These are phyloP conservation scores for Nephrotoma appendiculata DNA, from an alignment of 2,888 invertebrate genomes.

Conservation along the genomic window DNA sequence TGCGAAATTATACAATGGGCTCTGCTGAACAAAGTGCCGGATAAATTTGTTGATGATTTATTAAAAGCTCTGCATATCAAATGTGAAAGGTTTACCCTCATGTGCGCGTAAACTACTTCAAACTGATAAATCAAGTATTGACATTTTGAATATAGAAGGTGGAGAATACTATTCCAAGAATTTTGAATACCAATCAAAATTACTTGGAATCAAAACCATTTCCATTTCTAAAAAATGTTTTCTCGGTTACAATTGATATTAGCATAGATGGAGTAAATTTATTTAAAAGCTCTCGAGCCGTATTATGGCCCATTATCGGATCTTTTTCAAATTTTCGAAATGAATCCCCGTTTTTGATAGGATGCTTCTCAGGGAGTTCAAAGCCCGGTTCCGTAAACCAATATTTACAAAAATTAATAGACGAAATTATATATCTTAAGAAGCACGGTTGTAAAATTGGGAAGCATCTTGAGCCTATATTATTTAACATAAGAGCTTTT, in stretches of 20 bases:
- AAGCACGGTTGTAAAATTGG: too few relatives aligned
- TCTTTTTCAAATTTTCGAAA: background rate
- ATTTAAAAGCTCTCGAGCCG: conserved; percentile 1
- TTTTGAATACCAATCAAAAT: too few relatives aligned
- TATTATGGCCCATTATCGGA: background rate
- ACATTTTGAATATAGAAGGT: too few relatives aligned
- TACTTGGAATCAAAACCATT: too few relatives aligned
- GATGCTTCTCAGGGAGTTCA: too few relatives aligned
- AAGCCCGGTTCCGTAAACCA: background rate
- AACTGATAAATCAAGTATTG: too few relatives aligned
- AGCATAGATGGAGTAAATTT: background rate
- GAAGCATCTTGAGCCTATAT: too few relatives aligned
- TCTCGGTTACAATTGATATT: too few relatives aligned
- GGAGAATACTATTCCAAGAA: too few relatives aligned
- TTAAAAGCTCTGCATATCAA: background rate
- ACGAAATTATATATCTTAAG: background rate
- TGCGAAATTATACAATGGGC: background rate
- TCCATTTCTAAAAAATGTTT: too few relatives aligned
- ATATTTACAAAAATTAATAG: background rate
- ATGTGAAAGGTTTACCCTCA: background rate
- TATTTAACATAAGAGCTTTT: too few relatives aligned
- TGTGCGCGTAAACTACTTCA: too few relatives aligned
- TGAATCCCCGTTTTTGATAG: background rate
- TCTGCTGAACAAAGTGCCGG: background rate
- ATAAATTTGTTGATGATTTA: background rate